Base-by-base conservation (phyloP, 2,113 vertebrate genomes). In the Isichthys henryi region DNA sequence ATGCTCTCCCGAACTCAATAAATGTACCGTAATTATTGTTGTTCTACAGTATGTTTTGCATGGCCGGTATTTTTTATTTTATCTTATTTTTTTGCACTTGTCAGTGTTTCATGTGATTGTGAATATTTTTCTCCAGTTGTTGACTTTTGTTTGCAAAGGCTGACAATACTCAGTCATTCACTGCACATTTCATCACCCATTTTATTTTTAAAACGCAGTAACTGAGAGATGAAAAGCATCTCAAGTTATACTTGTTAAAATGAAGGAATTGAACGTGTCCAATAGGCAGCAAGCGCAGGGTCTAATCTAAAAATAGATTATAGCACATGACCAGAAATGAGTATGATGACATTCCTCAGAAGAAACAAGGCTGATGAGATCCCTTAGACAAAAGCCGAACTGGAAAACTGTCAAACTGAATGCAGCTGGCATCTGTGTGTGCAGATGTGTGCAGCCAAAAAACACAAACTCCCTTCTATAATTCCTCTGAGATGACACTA, bases 381-480 rank as follows among this genome's bases (percentile, higher is more conserved):
- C 1, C 27, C 86, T 53, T 27, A 56, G 86, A 74, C 52, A 66
- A 27, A 53, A 82, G 74, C 46, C n/a, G 87, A 46, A 66, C 1
- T 19, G 58, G 46, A 74, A 66, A 88, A 27, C 17, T 66, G 83
- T 70, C 43, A 46, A 58, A 17, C n/a, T 31, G 58, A 46, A 88
- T 56, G 89, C 89, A 70, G 46, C 84, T 89, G 89, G 85, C 89
- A 87, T 87, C 82, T 89, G 84, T 27, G 56, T 7, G 49, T 58
- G 49, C 45, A 89, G 48, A 56, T 46, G 77, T 53, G 50, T 27
- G 85, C 3, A 35, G 45, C 50, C 49, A 35, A 39, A 49, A 86
- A 53, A 48, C 82, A 48, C 82, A 21, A 53, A 39, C 85, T 10
- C 27, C 85, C 50, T 82, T 82, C n/a, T 53, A 45, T 39, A 89